Conservation (phyloP, 1,140 invertebrate genomes). For the Trichoplusia ni region DNA sequence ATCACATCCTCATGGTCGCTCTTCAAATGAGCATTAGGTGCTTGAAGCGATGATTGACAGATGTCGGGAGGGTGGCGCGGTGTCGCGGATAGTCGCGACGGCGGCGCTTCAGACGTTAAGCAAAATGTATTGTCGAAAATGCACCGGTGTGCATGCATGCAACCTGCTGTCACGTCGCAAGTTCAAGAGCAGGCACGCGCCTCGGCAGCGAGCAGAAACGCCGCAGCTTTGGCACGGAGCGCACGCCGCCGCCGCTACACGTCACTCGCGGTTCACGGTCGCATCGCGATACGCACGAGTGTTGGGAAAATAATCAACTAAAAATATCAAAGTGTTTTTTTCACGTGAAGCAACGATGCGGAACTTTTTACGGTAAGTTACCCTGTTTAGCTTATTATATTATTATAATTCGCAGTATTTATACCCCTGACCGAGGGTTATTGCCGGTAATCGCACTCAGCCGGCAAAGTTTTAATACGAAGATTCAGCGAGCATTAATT, state of each 20-base stretch:
- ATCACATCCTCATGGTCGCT: neutral
- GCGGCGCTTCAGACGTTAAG: conserved; percentile 19
- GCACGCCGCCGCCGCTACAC: conserved; percentile 63
- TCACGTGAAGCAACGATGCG: conserved; percentile 57
- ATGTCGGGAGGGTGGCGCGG: conserved; percentile 27
- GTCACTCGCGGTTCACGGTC: conserved; percentile 24
- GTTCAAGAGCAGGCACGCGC: conserved; percentile 67
- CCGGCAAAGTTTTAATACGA: conserved; percentile 15
- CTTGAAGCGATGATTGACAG: conserved; percentile 8
- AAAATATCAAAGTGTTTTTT: conserved; percentile 38
- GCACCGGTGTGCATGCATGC: conserved; percentile 67
- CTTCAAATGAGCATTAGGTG: neutral
- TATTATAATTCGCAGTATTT: conserved; percentile 26
- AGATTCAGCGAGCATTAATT: conserved; percentile 21
- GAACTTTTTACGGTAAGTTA: conserved; percentile 68
- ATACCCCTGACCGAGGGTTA: conserved; percentile 41
- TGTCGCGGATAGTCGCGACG: too few relatives aligned
- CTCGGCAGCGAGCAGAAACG: conserved; percentile 51
- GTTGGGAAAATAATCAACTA: conserved; percentile 29
- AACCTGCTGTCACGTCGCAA: conserved; percentile 69
- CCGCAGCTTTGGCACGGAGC: conserved; percentile 56
- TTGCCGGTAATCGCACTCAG: conserved; percentile 33
- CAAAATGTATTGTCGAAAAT: conserved; percentile 52
- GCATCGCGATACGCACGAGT: conserved; percentile 46
- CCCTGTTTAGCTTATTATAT: conserved; percentile 24